phyloP scores from a whole-genome alignment of 1,140 invertebrate species.

The Ceratosolen fusciceps region DNA sequence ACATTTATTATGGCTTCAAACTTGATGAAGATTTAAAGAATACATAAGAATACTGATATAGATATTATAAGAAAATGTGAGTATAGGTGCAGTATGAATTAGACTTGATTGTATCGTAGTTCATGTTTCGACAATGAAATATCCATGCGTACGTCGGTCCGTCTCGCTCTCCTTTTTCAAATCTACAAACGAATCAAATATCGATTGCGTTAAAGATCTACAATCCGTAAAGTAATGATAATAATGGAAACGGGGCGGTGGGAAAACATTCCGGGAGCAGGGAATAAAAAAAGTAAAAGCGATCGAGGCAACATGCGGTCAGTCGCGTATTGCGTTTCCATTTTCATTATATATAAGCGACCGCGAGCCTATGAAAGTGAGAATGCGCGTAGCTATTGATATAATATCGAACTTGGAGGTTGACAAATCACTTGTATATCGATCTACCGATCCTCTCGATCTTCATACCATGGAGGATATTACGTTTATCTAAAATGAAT shows the following conservation, averaged over 20 bases:
- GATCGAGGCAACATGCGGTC: not conserved
- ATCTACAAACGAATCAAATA: not conserved
- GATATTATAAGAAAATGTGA: too few relatives aligned
- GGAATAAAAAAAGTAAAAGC: constrained; percentile 20
- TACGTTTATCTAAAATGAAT: not conserved
- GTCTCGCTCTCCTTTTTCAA: not conserved
- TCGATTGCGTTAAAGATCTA: not conserved
- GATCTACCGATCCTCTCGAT: not conserved
- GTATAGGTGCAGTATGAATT: too few relatives aligned
- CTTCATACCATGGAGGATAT: not conserved
- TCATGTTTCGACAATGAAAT: too few relatives aligned
- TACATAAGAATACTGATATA: too few relatives aligned
- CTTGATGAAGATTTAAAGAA: too few relatives aligned
- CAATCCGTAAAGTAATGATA: too few relatives aligned
- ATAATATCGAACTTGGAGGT: not conserved
- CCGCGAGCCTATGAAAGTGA: constrained; percentile 17
- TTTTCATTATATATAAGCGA: constrained; percentile 19
- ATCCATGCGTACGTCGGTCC: not conserved
- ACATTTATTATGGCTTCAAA: too few relatives aligned
- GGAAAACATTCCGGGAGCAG: not conserved
- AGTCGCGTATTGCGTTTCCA: constrained; percentile 2
- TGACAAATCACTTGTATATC: constrained; percentile 4
- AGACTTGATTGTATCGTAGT: too few relatives aligned
- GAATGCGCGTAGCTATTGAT: not conserved
- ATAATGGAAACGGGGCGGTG: not conserved